phyloP scores from a whole-genome alignment of 2,888 invertebrate species.

The Hirudinaria manillensis region DNA sequence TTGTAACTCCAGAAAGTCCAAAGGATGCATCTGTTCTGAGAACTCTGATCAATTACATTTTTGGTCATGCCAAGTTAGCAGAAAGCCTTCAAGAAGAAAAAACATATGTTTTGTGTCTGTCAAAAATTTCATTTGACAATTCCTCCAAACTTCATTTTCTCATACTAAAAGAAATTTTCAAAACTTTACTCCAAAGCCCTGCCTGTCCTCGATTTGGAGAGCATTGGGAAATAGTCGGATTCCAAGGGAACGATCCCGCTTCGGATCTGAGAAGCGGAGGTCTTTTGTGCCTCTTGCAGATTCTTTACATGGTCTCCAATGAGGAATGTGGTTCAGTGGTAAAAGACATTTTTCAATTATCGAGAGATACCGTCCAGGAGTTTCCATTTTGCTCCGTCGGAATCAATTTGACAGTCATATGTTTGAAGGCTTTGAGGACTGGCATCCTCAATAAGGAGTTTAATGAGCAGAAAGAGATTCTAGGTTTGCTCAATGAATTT shows the following conservation, averaged over 20 bases:
- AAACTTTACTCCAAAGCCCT: background rate
- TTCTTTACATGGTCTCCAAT: background rate
- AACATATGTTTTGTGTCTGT: background rate
- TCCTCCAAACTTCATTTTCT: background rate
- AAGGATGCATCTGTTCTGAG: background rate
- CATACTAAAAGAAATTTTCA: background rate
- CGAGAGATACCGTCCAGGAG: background rate
- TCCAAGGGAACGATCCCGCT: constrained; percentile 10
- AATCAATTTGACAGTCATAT: constrained; percentile 12
- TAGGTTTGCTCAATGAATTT: constrained; percentile 18
- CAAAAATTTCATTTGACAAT: constrained; percentile 16
- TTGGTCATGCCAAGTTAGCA: background rate
- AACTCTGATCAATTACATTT: constrained; percentile 1
- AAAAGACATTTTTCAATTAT: background rate
- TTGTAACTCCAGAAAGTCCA: background rate
- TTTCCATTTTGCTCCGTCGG: constrained; percentile 24
- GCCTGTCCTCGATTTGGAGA: constrained; percentile 11
- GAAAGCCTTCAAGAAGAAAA: constrained; percentile 12
- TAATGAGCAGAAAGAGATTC: background rate
- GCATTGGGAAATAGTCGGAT: constrained; percentile 21
- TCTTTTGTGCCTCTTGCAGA: constrained; percentile 9
- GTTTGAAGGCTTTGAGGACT: constrained; percentile 9
- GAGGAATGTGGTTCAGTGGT: background rate
- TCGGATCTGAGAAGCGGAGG: constrained; percentile 22
- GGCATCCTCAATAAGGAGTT: background rate